Evolutionary conservation across 2,888 invertebrate species (phyloP).

Genomic region (Crocallis elinguaria): DNA sequence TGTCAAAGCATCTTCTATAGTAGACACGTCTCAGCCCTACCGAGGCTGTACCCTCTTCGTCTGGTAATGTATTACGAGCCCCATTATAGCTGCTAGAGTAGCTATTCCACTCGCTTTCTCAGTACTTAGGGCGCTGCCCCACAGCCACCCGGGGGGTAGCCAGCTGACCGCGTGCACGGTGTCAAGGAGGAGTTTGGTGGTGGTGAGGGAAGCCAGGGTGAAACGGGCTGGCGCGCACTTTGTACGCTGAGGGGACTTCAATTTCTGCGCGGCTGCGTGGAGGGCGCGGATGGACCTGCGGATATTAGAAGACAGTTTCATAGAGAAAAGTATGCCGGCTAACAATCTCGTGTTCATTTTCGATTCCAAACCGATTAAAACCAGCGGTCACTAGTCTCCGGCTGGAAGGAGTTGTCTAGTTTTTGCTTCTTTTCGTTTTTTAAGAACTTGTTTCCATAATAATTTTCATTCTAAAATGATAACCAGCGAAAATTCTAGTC

Average conservation of each 20-base stretch:
- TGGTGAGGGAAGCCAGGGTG: conserved; percentile 64
- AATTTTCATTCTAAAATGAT: too few species aligned
- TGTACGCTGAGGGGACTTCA: conserved; percentile 52
- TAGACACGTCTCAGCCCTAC: conserved; percentile 11
- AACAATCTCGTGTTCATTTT: too few species aligned
- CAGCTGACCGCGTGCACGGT: conserved; percentile 92
- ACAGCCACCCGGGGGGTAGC: conserved; percentile 91
- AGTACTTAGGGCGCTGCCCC: conserved; percentile 88
- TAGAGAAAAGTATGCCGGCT: too few species aligned
- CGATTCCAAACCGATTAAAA: too few species aligned
- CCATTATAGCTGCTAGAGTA: conserved; percentile 61
- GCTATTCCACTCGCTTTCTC: conserved; percentile 61
- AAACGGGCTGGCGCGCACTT: conserved; percentile 69
- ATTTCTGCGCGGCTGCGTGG: conserved; percentile 51
- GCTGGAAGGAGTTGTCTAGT: too few species aligned
- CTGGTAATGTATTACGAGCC: conserved; percentile 67
- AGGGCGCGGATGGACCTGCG: conserved; percentile 68
- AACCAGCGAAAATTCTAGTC: too few species aligned
- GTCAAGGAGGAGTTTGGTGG: conserved; percentile 83
- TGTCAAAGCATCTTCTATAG: too few species aligned
- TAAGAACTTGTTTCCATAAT: too few species aligned
- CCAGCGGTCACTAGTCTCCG: too few species aligned
- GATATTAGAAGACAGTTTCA: too few species aligned
- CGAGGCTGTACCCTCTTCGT: conserved; percentile 56
- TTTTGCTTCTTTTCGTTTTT: too few species aligned